These are phyloP conservation scores for Argyresthia albistria DNA, from an alignment of 2,888 invertebrate species.

Conservation along the genomic window DNA sequence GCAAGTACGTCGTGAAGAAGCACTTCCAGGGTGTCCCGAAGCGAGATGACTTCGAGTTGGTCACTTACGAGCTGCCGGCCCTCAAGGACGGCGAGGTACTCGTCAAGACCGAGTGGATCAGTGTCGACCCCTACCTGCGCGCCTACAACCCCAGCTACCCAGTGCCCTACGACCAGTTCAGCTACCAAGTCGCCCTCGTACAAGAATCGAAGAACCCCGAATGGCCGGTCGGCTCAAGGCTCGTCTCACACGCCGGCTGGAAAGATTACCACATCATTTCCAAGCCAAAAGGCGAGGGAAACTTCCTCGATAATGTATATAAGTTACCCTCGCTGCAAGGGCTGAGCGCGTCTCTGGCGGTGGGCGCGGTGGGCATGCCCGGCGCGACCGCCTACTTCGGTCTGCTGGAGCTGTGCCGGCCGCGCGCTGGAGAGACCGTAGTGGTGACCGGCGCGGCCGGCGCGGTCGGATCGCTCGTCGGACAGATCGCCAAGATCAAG, in stretches of 20 bases:
- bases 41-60: conserved; percentile 67
- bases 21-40: conserved; percentile 73
- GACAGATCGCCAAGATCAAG: conserved; percentile 79
- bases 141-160: conserved; percentile 35
- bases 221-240: conserved; percentile 67
- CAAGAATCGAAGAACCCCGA: conserved; percentile 32
- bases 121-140: conserved; percentile 35
- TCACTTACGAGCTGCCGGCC: conserved; percentile 72
- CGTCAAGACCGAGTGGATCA: conserved; percentile 32
- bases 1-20: conserved; percentile 69
- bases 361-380: conserved; percentile 74
- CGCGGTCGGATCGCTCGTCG: conserved; percentile 77
- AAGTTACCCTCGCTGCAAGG: conserved; percentile 54
- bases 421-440: conserved; percentile 75
- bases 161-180: conserved; percentile 20
- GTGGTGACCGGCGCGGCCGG: conserved; percentile 77
- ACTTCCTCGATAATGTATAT: conserved; percentile 4
- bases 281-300: background rate
- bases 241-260: conserved; percentile 75
- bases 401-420: conserved; percentile 71
- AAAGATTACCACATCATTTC: conserved; percentile 40
- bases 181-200: conserved; percentile 4
- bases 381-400: conserved; percentile 79
- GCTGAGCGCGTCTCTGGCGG: conserved; percentile 45
- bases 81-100: conserved; percentile 68